Evolutionary conservation across 2,888 invertebrate species (phyloP).

Genomic region (Serrognathus titanus): DNA sequence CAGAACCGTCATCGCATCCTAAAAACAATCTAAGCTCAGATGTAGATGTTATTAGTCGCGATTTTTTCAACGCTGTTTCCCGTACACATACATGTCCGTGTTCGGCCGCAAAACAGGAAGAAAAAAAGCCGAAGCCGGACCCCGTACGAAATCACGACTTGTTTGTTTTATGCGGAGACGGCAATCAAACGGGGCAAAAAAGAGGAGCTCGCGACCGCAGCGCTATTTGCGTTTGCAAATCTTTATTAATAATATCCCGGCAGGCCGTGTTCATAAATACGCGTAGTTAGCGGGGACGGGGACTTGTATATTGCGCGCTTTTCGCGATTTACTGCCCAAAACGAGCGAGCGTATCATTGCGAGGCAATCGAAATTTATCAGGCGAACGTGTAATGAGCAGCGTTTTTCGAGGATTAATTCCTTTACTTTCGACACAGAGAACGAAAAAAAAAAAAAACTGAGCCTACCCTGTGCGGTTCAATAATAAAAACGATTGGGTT

Average conservation of each 20-base stretch:
- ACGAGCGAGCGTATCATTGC: background rate
- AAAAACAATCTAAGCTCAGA: no score
- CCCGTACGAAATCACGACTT: background rate
- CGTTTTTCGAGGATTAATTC: no score
- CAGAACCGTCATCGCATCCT: no score
- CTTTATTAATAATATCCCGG: slow-evolving; percentile 6
- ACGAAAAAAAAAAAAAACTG: no score
- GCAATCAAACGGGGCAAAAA: slow-evolving; percentile 2
- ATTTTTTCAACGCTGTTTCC: no score
- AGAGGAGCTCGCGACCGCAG: background rate
- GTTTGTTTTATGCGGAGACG: background rate
- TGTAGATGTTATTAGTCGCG: no score
- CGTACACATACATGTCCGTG: no score
- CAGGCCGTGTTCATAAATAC: slow-evolving; percentile 1
- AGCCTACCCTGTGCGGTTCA: no score
- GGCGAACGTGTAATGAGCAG: background rate
- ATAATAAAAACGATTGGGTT: no score
- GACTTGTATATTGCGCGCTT: slow-evolving; percentile 7
- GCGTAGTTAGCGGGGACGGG: slow-evolving; percentile 2
- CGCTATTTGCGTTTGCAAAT: slow-evolving; percentile 1
- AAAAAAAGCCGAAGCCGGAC: no score
- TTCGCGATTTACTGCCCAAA: slow-evolving; percentile 1
- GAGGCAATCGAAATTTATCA: background rate
- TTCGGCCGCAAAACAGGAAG: no score
- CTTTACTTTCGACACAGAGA: no score